Evolutionary conservation across 2,797 vertebrate species (phyloP), one percentile per base, ranked within the genome.

Genomic region (Gadopsis marmoratus): DNA sequence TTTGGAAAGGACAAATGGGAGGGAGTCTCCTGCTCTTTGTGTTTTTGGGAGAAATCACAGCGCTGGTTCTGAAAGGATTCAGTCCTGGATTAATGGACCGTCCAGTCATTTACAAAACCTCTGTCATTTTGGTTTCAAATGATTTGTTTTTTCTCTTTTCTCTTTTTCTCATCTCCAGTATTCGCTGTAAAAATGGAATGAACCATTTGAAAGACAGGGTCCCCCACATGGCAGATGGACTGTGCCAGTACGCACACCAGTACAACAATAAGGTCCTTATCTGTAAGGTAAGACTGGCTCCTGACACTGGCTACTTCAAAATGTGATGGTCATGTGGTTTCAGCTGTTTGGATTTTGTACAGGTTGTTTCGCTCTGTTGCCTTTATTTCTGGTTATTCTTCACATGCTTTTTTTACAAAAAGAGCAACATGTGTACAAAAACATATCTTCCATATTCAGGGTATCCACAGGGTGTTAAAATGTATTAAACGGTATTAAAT

Each of bases 261-360:
- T 97, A 86, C 90, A 96, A 94, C 93, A 97, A 97, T 92, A 97
- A 96, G 86, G 96, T 96, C 62, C 91, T 96, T 33, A 96, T 97
- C 85, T 96, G 96, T 82, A 96, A 96, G 95, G 96, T 96, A 84
- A 86, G 81, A 41, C 31, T 0, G 35, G 12, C 47, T 17, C n/a
- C 37, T 58, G 4, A 54, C 51, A 21, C 23, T 19, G 12, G 31
- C 16, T 5, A 59, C 31, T 23, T 19, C 4, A 53, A 37, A 43
- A 69, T 64, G 10, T 26, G 1, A 31, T 39, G 14, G 43, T 37
- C 13, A 58, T 62, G 3, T 66, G 7, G 4, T 50, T 60, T 68
- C 33, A 61, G 10, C 35, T 10, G 10, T 33, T 8, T 21, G 9
- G 3, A 31, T 8, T 1, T 50, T 48, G 5, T 19, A 10, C 23